Conservation (phyloP, 2,888 invertebrate genomes). For the Oxycera nigricornis region DNA sequence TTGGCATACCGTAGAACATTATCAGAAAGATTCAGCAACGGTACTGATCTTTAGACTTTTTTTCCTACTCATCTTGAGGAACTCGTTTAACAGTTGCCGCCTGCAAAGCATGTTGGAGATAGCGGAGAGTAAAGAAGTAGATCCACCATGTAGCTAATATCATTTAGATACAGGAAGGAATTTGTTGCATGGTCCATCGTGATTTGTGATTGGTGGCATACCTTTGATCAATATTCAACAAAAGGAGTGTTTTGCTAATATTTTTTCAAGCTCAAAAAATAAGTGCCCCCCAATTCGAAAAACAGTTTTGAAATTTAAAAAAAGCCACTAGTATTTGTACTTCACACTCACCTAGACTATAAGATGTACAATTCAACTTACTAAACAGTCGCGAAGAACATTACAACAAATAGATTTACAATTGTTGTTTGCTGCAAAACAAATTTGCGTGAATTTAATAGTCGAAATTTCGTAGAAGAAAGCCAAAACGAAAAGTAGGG, state of each 20-base stretch:
- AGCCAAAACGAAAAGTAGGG: neutral
- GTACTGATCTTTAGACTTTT: constrained; percentile 24
- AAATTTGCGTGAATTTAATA: neutral
- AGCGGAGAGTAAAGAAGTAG: neutral
- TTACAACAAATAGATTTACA: neutral
- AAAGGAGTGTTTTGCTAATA: too few species aligned
- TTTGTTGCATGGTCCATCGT: neutral
- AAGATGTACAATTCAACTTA: neutral
- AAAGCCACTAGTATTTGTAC: neutral
- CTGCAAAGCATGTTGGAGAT: neutral
- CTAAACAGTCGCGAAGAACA: too few species aligned
- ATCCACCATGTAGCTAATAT: neutral
- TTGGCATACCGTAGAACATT: constrained; percentile 27
- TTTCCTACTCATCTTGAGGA: neutral
- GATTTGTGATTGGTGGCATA: too few species aligned
- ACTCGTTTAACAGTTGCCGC: constrained; percentile 21
- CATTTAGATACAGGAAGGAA: neutral
- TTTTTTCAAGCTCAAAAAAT: too few species aligned
- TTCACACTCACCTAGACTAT: neutral
- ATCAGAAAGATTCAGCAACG: constrained; percentile 32
- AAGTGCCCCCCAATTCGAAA: too few species aligned
- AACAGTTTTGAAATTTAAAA: neutral
- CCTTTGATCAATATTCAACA: too few species aligned
- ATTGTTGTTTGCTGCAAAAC: neutral
- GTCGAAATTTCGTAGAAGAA: neutral